phyloP scores from a whole-genome alignment of 2,797 vertebrate species.

The Lepilemur septentrionalis region DNA sequence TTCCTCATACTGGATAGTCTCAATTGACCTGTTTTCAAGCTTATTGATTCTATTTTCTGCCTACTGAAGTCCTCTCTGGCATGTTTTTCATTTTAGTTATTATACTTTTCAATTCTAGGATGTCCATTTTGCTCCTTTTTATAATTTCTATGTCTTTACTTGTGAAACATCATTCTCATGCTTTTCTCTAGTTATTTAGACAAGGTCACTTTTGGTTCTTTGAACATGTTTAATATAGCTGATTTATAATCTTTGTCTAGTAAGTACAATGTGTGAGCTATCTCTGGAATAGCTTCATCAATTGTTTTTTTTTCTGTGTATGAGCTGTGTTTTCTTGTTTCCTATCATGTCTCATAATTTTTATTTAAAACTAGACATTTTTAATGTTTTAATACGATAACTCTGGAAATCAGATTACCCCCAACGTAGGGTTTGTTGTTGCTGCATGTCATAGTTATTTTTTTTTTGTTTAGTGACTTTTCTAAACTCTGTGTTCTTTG shows the following conservation, averaged over 20 bases:
- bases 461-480: background rate
- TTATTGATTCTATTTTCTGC: background rate
- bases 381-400: background rate
- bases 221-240: background rate
- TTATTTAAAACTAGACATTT: background rate
- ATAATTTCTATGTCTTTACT: background rate
- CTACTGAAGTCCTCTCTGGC: background rate
- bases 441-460: background rate
- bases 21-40: background rate
- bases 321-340: background rate
- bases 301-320: background rate
- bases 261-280: background rate
- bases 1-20: background rate
- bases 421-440: background rate
- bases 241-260: background rate
- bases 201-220: background rate
- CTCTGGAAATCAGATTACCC: background rate
- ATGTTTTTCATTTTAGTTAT: background rate
- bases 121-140: background rate
- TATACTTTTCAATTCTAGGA: background rate
- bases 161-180: background rate
- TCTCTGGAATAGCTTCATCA: background rate
- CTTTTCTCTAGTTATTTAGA: background rate
- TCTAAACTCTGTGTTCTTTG: background rate
- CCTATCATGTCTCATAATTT: background rate